Evolutionary conservation across 2,888 invertebrate species (phyloP), one percentile per base, ranked within the genome.

Genomic region (Aphidius colemani): DNA sequence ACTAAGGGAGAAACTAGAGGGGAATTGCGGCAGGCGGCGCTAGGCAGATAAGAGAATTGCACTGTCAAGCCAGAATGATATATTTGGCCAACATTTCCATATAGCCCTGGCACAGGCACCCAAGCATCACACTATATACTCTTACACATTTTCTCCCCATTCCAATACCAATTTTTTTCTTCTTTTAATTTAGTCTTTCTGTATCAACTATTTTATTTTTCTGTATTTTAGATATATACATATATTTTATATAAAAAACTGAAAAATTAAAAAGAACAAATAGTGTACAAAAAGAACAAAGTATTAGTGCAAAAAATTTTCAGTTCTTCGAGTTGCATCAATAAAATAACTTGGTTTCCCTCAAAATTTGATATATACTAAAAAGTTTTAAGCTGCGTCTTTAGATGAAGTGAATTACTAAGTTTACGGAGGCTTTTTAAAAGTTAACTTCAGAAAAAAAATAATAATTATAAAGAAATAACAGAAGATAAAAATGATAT

Each of bases 1-100:
- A 78, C 55, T 53, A 64, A 60, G 55, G 64, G 49, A 44, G 49
- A 18, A 61, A 49, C 57, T 49, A 61, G 13, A 56, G 49, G 66
- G 56, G 64, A 63, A 53, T 63, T 70, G 78, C 77, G 81, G 81
- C 78, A 80, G 85, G 85, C 85, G 85, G 85, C 85, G 84, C 85
- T 84, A 84, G 84, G 85, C 84, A 89, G 90, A 90, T 90, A 90
- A 90, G 90, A 90, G 91, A 91, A 91, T 91, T 91, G 91, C 90
- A 90, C 90, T 91, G 91, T 91, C 91, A 91, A 88, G 88, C 89
- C 89, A 85, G 90, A 90, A 91, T 91, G 91, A 91, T 91, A 91
- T 91, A 91, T 91, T 90, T 90, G 90, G 90, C 90, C 90, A 90
- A 89, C 90, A 91, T 91, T 91, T 91, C 90, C 91, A 91, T 91